Conservation (phyloP, 2,888 invertebrate species). For the Sesia bembeciformis region DNA sequence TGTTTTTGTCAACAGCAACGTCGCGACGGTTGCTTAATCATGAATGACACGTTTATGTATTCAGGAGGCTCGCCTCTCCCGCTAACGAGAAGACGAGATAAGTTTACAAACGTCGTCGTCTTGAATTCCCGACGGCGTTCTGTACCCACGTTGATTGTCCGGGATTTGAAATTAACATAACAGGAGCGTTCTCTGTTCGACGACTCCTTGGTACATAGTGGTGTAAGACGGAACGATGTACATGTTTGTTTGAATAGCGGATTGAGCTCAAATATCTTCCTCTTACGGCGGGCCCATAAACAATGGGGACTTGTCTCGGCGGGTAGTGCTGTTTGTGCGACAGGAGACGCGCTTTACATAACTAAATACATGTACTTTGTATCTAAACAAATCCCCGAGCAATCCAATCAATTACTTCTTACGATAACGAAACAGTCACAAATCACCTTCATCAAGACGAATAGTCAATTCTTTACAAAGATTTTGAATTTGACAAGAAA, state of each 20-base stretch:
- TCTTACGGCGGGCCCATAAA: constrained; percentile 34
- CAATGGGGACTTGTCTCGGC: constrained; percentile 27
- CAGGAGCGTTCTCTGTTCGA: constrained; percentile 34
- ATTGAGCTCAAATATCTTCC: constrained; percentile 43
- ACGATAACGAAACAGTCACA: no score
- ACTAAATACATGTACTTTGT: not conserved
- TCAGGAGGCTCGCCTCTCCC: constrained; percentile 53
- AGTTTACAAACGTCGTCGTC: constrained; percentile 66
- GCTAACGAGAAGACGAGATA: constrained; percentile 69
- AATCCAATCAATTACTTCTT: no score
- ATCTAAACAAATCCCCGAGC: not conserved
- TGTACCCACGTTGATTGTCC: constrained; percentile 61
- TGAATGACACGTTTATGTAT: constrained; percentile 68
- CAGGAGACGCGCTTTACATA: constrained; percentile 16
- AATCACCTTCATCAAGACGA: no score
- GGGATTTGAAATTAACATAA: constrained; percentile 65
- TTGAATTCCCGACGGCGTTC: constrained; percentile 58
- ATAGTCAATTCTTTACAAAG: no score
- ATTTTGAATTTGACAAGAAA: no score
- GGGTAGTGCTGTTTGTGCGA: constrained; percentile 17
- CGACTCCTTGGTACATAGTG: constrained; percentile 12
- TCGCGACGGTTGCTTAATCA: constrained; percentile 56
- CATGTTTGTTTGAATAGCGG: constrained; percentile 48
- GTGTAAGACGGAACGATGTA: constrained; percentile 25
- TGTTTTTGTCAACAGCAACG: constrained; percentile 61